phyloP scores from a whole-genome alignment of 2,113 vertebrate species.

The Sialia sialis region DNA sequence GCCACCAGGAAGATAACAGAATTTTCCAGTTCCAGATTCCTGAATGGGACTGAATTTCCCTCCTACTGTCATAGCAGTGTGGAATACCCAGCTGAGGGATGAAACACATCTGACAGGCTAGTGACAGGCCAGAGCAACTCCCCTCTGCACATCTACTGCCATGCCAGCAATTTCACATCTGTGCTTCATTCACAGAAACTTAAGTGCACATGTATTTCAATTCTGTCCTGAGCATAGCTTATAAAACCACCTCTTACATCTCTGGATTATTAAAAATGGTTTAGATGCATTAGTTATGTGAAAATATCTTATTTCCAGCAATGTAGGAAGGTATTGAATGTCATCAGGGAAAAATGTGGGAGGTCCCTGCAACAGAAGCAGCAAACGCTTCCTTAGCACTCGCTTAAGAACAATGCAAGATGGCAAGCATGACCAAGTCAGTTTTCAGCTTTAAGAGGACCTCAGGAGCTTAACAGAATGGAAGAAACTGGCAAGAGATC shows the following conservation, averaged over 20 bases:
- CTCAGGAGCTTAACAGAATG: not conserved
- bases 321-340: fast-evolving
- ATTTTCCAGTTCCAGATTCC: not conserved
- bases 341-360: not conserved
- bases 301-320: not conserved
- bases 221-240: not conserved
- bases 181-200: not conserved
- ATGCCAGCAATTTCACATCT: not conserved
- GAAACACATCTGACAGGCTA: not conserved
- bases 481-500: not conserved
- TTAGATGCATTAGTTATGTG: not conserved
- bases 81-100: not conserved
- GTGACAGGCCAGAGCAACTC: not conserved
- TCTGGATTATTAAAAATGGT: not conserved
- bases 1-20: not conserved
- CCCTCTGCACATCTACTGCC: not conserved
- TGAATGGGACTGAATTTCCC: not conserved
- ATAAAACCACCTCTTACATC: not conserved
- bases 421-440: not conserved
- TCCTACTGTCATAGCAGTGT: not conserved
- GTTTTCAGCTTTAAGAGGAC: not conserved
- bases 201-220: fast-evolving
- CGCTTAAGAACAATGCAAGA: not conserved
- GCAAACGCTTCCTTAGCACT: not conserved
- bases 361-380: not conserved